phyloP scores from a whole-genome alignment of 2,888 invertebrate genomes.

The Agrypnus murinus region DNA sequence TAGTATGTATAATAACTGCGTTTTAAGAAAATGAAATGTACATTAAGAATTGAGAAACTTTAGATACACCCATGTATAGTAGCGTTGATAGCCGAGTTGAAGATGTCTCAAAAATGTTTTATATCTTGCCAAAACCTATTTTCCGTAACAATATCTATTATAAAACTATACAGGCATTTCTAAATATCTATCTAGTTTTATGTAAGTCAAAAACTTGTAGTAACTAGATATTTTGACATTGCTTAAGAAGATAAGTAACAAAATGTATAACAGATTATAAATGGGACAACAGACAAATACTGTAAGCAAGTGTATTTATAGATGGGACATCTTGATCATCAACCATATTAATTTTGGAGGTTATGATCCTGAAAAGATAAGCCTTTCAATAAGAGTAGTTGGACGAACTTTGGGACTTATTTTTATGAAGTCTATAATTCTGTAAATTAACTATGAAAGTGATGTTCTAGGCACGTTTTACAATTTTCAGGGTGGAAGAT shows the following conservation, averaged over 20 bases:
- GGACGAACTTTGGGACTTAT: no score
- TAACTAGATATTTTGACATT: slow-evolving; percentile 19
- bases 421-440: no score
- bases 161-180: slow-evolving; percentile 12
- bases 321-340: no score
- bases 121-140: slow-evolving; percentile 42
- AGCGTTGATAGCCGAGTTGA: slow-evolving; percentile 21
- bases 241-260: slow-evolving; percentile 5
- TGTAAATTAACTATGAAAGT: no score
- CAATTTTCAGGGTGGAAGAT: no score
- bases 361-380: no score
- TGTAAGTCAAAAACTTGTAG: slow-evolving; percentile 20
- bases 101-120: slow-evolving; percentile 30
- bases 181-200: slow-evolving; percentile 20
- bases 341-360: no score
- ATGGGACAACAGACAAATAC: slow-evolving; percentile 32
- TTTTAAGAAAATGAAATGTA: slow-evolving; percentile 39
- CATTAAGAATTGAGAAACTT: slow-evolving; percentile 36
- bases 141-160: slow-evolving; percentile 20
- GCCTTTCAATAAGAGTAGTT: no score
- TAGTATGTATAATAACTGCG: slow-evolving; percentile 29
- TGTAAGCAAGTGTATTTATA: no score
- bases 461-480: no score
- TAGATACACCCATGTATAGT: slow-evolving; percentile 26
- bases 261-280: slow-evolving; percentile 15